Base-by-base conservation (phyloP, 92 coral and sea anemone genomes). In the Zoanthus solanderi region DNA sequence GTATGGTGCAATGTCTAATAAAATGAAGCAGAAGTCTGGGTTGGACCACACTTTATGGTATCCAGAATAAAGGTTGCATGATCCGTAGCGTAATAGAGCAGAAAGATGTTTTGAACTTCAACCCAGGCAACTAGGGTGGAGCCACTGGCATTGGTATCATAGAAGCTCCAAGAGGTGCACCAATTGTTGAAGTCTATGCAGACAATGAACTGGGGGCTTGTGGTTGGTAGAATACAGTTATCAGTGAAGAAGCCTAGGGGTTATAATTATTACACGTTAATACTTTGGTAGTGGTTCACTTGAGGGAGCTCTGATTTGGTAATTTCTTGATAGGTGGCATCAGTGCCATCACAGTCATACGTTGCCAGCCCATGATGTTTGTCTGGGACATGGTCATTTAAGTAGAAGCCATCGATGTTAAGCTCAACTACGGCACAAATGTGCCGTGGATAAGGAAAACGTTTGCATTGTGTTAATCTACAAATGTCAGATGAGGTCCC, bases 401-500 rank as follows among this genome's bases (percentile, higher is more conserved):
- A 18, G 68, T 16, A 61, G 68, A 61, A 61, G 68, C 68, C 12
- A 61, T 10, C 56, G 10, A 50, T 50, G 0, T 10, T 50, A 50
- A 50, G 56, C 56, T 50, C 56, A 0, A 18, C 23, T 9, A 61
- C 16, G 68, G 12, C 68, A 5, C 17, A 61, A 18, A 68, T 68
- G 37, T 68, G 42, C 32, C 76, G 31, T 30, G 76, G 47, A 71
- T 71, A 71, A 71, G 76, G 45, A 68, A 37, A 37, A 68, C 45
- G 73, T n/a, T 68, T 18, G 73, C 73, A 68, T 68, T 9, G 75
- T 71, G 75, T 71, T 71, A 29, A 71, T 30, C 75, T 1, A 44
- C 45, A 71, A 46, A 71, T 71, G 75, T 1, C 75, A 4, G 10
- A 8, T 71, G 75, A 71, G 75, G 75, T 71, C 75, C 75, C 75